phyloP scores from a whole-genome alignment of 2,113 vertebrate species.

The Grammomys surdaster region DNA sequence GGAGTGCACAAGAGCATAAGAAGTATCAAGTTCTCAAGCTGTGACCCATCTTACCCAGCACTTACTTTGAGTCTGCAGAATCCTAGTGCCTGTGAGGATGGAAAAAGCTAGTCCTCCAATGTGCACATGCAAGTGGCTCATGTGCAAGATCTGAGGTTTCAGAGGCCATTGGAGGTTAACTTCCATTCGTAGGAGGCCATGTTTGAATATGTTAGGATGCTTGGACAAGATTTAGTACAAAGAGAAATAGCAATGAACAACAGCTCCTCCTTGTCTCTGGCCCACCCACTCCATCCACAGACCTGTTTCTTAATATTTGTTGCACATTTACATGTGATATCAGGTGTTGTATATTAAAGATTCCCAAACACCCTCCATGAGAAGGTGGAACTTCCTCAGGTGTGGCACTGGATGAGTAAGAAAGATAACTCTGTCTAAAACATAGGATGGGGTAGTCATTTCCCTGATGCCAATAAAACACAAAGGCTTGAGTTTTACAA shows the following conservation, averaged over 20 bases:
- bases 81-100: background rate
- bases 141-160: background rate
- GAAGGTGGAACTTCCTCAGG: background rate
- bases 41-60: no score
- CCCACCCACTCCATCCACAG: background rate
- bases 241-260: background rate
- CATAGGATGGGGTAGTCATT: background rate
- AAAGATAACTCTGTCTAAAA: no score
- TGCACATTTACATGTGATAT: no score
- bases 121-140: rapidly evolving
- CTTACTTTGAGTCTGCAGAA: no score
- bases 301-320: no score
- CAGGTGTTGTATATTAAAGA: background rate
- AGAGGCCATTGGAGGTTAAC: no score
- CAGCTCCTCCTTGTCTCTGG: background rate
- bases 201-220: background rate
- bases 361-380: no score
- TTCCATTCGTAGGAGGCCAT: background rate
- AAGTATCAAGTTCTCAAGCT: background rate
- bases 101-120: no score
- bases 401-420: background rate
- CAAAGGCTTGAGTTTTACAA: background rate
- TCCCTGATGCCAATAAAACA: background rate
- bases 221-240: no score
- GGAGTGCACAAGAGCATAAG: no score